Evolutionary conservation across 1,140 invertebrate species (phyloP), one percentile per base, ranked within the genome.

Genomic region (Panagrolaimus sp.): DNA sequence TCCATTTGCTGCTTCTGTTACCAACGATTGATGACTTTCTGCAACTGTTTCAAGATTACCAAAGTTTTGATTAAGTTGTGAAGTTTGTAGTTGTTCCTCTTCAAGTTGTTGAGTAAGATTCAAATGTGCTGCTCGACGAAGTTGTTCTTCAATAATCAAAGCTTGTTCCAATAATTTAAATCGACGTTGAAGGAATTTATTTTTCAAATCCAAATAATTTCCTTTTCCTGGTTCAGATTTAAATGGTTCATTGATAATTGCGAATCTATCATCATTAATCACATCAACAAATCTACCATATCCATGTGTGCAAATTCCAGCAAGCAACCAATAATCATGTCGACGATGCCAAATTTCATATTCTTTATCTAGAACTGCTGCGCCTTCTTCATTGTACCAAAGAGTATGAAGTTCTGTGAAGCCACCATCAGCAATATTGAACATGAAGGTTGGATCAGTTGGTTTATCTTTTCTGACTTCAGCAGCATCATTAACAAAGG

Each of bases 231-330:
- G 91, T 81, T 98, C 96, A 90, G 95, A 96, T 85, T 98, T 97
- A 85, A 99, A 99, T 0, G 96, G 96, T 83, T 98, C 96, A 83
- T 98, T 98, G 80, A 99, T 96, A 71, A 99, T 96, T 55, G 92
- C 91, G 84, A 97, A 99, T 52, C 92, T 88, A 24, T 91, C 89
- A 83, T 99, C 96, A 83, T 96, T 97, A 84, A 98, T 94, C 68
- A 99, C 97, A 81, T 98, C 96, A 85, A 98, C 94, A 94, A 95
- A 99, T 46, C 96, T 89, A 0, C 95, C 94, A 84, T 99, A 99
- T 43, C 96, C 96, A 84, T 98, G 94, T 24, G 84, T 86, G 0
- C 98, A 94, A 77, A 99, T 97, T 38, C 96, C 96, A 66, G 94
- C 93, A 12, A 99, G 85, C 0, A 99, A 87, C 96, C 96, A 99